phyloP scores from a whole-genome alignment of 2,113 vertebrate genomes.

The Oxyura jamaicensis region DNA sequence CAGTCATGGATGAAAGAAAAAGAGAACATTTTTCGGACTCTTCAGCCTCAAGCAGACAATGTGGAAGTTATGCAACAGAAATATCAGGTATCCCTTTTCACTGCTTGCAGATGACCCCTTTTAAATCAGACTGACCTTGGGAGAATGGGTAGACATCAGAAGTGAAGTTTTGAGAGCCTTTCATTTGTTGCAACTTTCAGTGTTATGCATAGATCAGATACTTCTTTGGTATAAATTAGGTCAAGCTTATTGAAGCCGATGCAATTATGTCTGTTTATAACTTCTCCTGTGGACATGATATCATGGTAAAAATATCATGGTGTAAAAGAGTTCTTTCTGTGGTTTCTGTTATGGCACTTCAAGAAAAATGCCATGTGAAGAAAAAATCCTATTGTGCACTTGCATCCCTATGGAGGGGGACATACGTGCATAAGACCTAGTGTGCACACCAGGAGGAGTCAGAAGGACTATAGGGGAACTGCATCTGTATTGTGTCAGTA shows the following conservation, averaged over 20 bases:
- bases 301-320: neutral
- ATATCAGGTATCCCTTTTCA: constrained; percentile 79
- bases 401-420: neutral
- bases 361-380: neutral
- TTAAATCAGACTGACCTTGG: neutral
- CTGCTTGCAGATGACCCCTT: neutral
- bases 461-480: neutral
- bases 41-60: constrained; percentile 78
- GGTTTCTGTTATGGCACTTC: neutral
- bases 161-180: neutral
- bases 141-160: neutral
- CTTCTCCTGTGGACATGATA: neutral
- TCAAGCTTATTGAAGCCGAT: neutral
- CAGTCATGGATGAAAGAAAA: constrained; percentile 90
- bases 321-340: neutral
- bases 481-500: neutral
- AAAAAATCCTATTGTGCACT: neutral
- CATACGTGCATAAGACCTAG: fast-evolving
- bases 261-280: neutral
- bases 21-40: constrained; percentile 79
- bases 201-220: fast-evolving
- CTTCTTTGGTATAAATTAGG: neutral
- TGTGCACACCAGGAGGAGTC: too few species aligned
- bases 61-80: constrained; percentile 81
- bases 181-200: neutral